Evolutionary conservation across 2,888 invertebrate species (phyloP).

Genomic region (Euclidia mi): DNA sequence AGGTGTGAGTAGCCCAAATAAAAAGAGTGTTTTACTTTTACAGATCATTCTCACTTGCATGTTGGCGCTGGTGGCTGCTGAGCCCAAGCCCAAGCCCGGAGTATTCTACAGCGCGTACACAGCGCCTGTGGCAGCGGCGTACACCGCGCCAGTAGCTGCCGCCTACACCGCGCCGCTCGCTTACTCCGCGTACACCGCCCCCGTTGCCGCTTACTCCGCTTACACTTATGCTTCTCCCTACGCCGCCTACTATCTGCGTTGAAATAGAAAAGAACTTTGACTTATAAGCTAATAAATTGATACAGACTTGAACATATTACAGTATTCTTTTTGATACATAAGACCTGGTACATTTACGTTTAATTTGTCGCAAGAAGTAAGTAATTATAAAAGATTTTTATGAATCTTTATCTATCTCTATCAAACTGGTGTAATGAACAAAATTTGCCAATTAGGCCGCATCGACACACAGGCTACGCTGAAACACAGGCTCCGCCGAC

Average conservation of each 20-base stretch:
- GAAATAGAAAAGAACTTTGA: background rate
- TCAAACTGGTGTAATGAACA: too few relatives aligned
- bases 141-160: slow-evolving; percentile 74
- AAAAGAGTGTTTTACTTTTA: slow-evolving; percentile 40
- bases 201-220: slow-evolving; percentile 66
- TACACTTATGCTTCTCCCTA: slow-evolving; percentile 69
- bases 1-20: background rate
- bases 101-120: slow-evolving; percentile 63
- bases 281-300: too few relatives aligned
- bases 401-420: too few relatives aligned
- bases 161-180: slow-evolving; percentile 80
- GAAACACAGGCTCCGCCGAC: too few relatives aligned
- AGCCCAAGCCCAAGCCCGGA: slow-evolving; percentile 63
- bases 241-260: slow-evolving; percentile 59
- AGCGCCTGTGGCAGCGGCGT: slow-evolving; percentile 67
- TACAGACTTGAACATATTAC: too few relatives aligned
- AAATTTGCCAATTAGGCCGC: too few relatives aligned
- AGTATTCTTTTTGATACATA: too few relatives aligned
- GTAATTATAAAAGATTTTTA: too few relatives aligned
- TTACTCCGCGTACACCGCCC: slow-evolving; percentile 72
- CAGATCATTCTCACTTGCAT: slow-evolving; percentile 77
- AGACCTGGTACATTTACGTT: too few relatives aligned
- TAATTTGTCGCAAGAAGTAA: too few relatives aligned
- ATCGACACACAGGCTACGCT: too few relatives aligned
- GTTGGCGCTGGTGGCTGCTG: slow-evolving; percentile 63